Evolutionary conservation across 1,140 invertebrate genomes (phyloP).

Genomic region (Caenorhabditis brenneri): DNA sequence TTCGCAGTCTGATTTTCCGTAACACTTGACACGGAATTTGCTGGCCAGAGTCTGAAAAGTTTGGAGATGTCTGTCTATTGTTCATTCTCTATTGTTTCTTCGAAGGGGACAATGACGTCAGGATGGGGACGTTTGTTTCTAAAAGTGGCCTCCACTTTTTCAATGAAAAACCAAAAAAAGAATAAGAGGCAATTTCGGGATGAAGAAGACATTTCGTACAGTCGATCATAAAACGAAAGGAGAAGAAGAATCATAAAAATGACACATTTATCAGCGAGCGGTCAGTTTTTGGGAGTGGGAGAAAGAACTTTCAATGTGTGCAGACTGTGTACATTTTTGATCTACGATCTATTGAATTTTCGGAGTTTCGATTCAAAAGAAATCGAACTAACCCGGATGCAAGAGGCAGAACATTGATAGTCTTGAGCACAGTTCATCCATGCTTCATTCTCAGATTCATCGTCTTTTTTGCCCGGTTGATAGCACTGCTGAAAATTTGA

Average conservation of each 20-base stretch:
- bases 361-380: too few relatives aligned
- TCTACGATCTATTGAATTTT: slow-evolving; percentile 19
- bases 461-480: slow-evolving; percentile 69
- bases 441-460: slow-evolving; percentile 65
- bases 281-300: too few relatives aligned
- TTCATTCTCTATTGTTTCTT: neutral
- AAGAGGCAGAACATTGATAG: slow-evolving; percentile 68
- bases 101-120: neutral
- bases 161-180: neutral
- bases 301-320: slow-evolving; percentile 15
- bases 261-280: slow-evolving; percentile 11
- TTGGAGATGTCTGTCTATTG: neutral
- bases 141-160: neutral
- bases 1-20: slow-evolving; percentile 70
- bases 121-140: neutral
- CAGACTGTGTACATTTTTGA: neutral
- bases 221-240: slow-evolving; percentile 14
- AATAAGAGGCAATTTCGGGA: neutral
- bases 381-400: slow-evolving; percentile 64
- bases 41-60: slow-evolving; percentile 63
- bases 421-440: slow-evolving; percentile 70
- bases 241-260: neutral
- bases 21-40: slow-evolving; percentile 69
- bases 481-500: slow-evolving; percentile 70
- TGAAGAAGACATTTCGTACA: slow-evolving; percentile 5